Evolutionary conservation across 2,797 vertebrate species (phyloP), one percentile per base, ranked within the genome.

Genomic region (Prunella strophiata): DNA sequence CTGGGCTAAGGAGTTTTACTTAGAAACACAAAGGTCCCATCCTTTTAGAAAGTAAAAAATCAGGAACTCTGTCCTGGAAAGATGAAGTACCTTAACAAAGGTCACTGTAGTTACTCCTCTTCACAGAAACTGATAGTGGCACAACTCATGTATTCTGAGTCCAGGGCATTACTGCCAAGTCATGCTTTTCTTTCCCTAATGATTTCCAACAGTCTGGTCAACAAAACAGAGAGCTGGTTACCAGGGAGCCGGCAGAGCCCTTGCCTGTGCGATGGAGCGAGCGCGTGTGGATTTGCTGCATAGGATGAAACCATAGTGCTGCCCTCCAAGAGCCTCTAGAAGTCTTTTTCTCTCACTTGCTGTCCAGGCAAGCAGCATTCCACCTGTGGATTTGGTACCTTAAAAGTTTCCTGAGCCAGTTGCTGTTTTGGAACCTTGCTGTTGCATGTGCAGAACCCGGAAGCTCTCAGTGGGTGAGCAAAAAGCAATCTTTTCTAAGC

Each of bases 171-270:
- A 62, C 50, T 78, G 76, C 76, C 85, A 88, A 88, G 77, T 73
- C 73, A 72, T 26, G 54, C 73, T 71, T 85, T 82, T 66, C 52
- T 92, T 83, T 88, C 67, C 43, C 52, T 66, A n/a, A 62, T 59
- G 77, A 70, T 88, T 93, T 78, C 62, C 73, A 87, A 18, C 38
- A 62, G 36, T 62, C 43, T 45, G 59, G n/a, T 85, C 82, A 92
- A 84, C 82, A 94, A 93, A 90, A 77, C 80, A 91, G 40, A 81
- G 76, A 40, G 43, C 38, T 91, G 80, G 77, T 89, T 93, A 83
- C 94, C 76, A 88, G 45, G 77, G 76, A 94, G 62, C 85, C 81
- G 8, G 43, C 58, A 76, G 83, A 75, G 80, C 70, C 55, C 16
- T 72, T 16, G 45, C n/a, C 32, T 84, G 77, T 59, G 74, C 74